Evolutionary conservation across 2,888 invertebrate species (phyloP), one percentile per base, ranked within the genome.

Genomic region (Cordilura impudica): DNA sequence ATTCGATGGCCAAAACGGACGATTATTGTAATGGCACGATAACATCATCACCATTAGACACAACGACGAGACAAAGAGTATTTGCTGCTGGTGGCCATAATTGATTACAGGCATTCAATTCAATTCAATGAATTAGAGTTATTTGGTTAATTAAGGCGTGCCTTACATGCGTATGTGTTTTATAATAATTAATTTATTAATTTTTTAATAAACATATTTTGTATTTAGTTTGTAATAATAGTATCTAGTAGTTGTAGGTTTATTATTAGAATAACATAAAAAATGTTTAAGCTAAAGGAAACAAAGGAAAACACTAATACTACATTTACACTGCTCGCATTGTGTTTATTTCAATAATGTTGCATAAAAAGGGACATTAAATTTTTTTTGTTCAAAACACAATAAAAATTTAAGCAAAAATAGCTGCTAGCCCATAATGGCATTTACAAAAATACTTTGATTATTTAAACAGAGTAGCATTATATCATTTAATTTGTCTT

Each of bases 21-120:
- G 83, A 83, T n/a, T 85, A 84, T 35, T 83, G 14, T 14, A 67
- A 74, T 39, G 60, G 85, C 78, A 84, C 86, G 78, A 85, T 84
- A 56, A 53, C 76, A 56, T 70, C 78, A 23, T 71, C 78, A 19
- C 35, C 65, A 61, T 83, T 82, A 43, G 81, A 83, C 60, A 82
- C 87, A 77, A 84, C 85, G 84, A 85, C 89, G 85, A 84, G 90
- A 84, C 88, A 90, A 78, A 85, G 90, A 69, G 84, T 88, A 67
- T 86, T 85, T 75, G 86, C 87, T 53, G 88, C 85, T 66, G 86
- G 83, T 66, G 86, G 83, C 77, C 86, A 85, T 81, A 87, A 85
- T 81, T 87, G 87, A 81, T 85, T 81, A 58, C 76, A 76, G 10
- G n/a, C 23, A 51, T 51, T 51, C 5, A 65, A 70, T 66, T 70